These are phyloP conservation scores for Illadopsis cleaveri DNA, from an alignment of 2,113 vertebrate genomes.

Conservation along the genomic window DNA sequence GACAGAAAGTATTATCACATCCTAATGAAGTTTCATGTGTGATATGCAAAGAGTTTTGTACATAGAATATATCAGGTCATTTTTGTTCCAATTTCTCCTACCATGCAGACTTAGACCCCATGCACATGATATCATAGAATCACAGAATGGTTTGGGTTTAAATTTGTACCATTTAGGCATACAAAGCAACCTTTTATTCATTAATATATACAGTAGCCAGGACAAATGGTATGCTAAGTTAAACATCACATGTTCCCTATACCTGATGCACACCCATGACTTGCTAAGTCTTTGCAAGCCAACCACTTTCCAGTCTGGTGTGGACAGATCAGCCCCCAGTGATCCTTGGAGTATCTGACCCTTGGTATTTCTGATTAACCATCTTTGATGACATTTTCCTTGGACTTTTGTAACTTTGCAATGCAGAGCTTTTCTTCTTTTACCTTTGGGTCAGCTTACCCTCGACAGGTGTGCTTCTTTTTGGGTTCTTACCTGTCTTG, in stretches of 20 bases:
- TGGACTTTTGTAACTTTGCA: not conserved
- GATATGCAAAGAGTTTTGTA: not conserved
- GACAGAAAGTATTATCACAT: not conserved
- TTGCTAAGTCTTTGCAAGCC: not conserved
- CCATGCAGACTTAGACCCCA: accelerated
- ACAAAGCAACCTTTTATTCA: not conserved
- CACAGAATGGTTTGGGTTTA: not conserved
- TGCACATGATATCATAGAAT: not conserved
- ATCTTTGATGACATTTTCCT: not conserved
- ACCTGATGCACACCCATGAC: not conserved
- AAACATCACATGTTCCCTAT: not conserved
- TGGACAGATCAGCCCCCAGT: not conserved
- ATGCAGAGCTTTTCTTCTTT: not conserved
- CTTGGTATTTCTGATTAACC: not conserved
- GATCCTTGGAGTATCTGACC: not conserved
- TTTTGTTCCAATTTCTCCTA: not conserved
- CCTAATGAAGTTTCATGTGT: not conserved
- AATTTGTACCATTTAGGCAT: accelerated
- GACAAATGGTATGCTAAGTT: not conserved
- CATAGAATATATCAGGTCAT: not conserved
- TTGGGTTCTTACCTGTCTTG: not conserved
- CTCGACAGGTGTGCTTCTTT: not conserved
- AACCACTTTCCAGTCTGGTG: not conserved
- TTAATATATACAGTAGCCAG: not conserved
- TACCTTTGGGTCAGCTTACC: not conserved